These are phyloP conservation scores for Ferdinandea cuprea DNA, from an alignment of 2,888 invertebrate species.

Conservation along the genomic window DNA sequence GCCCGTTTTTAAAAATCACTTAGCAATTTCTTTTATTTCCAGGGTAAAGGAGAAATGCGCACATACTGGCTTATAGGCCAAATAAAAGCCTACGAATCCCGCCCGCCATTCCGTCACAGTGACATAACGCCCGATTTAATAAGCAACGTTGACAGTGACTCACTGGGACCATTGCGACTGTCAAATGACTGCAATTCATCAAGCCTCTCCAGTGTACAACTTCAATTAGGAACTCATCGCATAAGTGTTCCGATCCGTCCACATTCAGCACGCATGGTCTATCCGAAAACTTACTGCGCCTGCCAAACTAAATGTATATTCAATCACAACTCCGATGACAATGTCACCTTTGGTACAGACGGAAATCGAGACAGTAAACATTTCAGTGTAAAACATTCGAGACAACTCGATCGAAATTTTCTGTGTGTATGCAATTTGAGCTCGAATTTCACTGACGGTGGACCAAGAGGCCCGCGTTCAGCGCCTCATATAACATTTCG, in stretches of 20 bases:
- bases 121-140: slow-evolving; percentile 80
- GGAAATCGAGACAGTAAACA: slow-evolving; percentile 29
- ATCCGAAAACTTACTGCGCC: slow-evolving; percentile 76
- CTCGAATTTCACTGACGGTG: slow-evolving; percentile 75
- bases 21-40: slow-evolving; percentile 80
- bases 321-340: slow-evolving; percentile 80
- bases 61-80: slow-evolving; percentile 95
- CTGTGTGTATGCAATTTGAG: slow-evolving; percentile 80
- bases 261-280: slow-evolving; percentile 65
- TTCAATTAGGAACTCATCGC: slow-evolving; percentile 49
- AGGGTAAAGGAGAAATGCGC: slow-evolving; percentile 95
- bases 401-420: slow-evolving; percentile 70
- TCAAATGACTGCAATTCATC: slow-evolving; percentile 56
- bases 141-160: slow-evolving; percentile 78
- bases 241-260: slow-evolving; percentile 59
- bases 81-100: slow-evolving; percentile 78
- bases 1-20: too few species aligned
- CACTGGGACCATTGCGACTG: slow-evolving; percentile 29
- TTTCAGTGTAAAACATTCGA: slow-evolving; percentile 25
- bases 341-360: slow-evolving; percentile 76
- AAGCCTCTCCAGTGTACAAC: slow-evolving; percentile 57
- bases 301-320: slow-evolving; percentile 80
- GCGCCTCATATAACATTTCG: slow-evolving; percentile 81
- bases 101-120: slow-evolving; percentile 54
- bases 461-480: slow-evolving; percentile 79